Evolutionary conservation across 2,888 invertebrate genomes (phyloP).

Genomic region (Physocephala rufipes): DNA sequence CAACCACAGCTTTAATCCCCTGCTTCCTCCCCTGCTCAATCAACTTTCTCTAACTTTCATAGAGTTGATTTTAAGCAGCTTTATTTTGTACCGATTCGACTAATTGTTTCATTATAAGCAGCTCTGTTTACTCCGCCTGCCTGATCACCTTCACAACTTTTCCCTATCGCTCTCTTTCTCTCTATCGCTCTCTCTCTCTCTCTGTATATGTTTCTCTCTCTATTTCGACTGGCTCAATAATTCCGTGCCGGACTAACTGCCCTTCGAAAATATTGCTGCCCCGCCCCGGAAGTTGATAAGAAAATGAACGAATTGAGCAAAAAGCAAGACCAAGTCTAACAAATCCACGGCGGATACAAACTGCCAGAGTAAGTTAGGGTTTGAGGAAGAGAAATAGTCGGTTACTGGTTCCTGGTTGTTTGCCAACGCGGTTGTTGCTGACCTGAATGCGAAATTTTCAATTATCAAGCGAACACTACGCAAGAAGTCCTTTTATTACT

Average conservation of each 20-base stretch:
- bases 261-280: not conserved
- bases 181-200: too few relatives aligned
- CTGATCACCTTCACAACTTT: not conserved
- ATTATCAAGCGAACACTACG: conserved; percentile 33
- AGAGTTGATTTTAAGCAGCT: not conserved
- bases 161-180: not conserved
- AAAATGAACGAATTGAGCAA: not conserved
- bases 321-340: not conserved
- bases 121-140: not conserved
- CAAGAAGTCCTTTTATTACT: conserved; percentile 8
- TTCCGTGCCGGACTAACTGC: not conserved
- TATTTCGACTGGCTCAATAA: not conserved
- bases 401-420: not conserved
- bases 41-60: not conserved
- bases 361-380: conserved; percentile 8
- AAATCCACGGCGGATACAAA: not conserved
- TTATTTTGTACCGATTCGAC: conserved; percentile 4
- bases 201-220: not conserved
- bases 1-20: not conserved
- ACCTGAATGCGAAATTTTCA: conserved; percentile 45
- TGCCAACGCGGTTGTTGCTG: conserved; percentile 30
- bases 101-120: conserved; percentile 24
- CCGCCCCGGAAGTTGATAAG: conserved; percentile 6
- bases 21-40: not conserved
- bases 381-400: not conserved